A percentile compares a stretch with the other conserved stretches of the same genome.
Conservation (phyloP, 2,797 vertebrate species). For the Aselliscus stoliczkanus region DNA sequence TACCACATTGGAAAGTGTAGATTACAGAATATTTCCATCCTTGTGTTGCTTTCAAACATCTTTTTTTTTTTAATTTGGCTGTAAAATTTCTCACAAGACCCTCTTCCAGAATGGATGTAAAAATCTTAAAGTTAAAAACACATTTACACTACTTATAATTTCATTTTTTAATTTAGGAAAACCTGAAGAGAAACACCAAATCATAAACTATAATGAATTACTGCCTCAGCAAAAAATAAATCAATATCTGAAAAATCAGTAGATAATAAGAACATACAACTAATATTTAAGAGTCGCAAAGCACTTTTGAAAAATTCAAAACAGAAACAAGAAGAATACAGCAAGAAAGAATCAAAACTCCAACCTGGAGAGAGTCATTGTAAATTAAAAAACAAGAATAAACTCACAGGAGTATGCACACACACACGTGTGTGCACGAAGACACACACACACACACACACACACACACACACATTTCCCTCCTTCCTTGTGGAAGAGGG, state of each 20-base stretch:
- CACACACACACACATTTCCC: not conserved
- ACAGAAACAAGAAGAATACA: not conserved
- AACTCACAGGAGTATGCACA: not conserved
- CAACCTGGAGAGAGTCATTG: not conserved
- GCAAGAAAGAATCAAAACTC: not conserved
- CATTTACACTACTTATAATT: not conserved
- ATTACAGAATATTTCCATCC: not conserved
- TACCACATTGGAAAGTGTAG: not conserved
- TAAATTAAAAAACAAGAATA: not conserved
- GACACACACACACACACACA: too few species aligned
- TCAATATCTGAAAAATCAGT: not conserved
- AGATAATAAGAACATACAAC: not conserved
- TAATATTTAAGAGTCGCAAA: not conserved
- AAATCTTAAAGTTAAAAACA: not conserved
- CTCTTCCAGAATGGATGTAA: not conserved
- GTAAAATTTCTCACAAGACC: not conserved
- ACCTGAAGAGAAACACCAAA: not conserved
- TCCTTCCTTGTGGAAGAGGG: not conserved
- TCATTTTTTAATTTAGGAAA: not conserved
- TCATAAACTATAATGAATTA: not conserved
- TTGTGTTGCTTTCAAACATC: not conserved
- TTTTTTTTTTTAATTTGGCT: not conserved
- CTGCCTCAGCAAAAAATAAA: not conserved
- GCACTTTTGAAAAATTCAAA: not conserved
- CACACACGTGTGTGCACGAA: not conserved